Conservation (phyloP, 2,113 vertebrate species). For the Saguinus imperator region DNA sequence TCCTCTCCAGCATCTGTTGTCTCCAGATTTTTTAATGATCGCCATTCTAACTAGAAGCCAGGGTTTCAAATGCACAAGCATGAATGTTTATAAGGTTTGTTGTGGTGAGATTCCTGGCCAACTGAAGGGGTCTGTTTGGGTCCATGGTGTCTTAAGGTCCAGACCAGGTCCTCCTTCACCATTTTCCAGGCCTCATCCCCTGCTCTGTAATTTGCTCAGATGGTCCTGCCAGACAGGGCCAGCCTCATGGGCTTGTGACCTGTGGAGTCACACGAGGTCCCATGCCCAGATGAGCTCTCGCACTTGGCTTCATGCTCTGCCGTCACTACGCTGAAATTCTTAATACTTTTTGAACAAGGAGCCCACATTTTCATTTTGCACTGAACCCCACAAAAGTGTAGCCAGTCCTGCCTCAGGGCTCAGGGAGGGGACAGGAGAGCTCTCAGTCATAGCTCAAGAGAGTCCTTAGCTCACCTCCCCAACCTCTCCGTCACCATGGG, state of each 20-base stretch:
- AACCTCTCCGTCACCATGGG: too few relatives aligned
- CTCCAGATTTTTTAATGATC: too few relatives aligned
- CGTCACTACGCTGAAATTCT: neutral
- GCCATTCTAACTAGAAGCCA: neutral
- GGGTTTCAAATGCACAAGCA: neutral
- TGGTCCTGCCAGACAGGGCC: neutral
- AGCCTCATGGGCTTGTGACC: neutral
- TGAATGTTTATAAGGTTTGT: neutral
- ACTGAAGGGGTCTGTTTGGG: neutral
- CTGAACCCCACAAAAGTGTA: neutral
- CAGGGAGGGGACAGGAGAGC: neutral
- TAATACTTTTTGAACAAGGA: neutral
- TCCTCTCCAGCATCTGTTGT: too few relatives aligned
- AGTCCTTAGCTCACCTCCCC: neutral
- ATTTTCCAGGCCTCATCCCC: neutral
- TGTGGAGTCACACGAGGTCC: neutral
- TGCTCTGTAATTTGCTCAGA: neutral
- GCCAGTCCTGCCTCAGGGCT: neutral
- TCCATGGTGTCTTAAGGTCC: neutral
- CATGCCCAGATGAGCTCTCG: neutral
- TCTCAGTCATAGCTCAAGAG: fast-evolving
- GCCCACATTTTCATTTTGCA: neutral
- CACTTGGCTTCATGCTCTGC: neutral
- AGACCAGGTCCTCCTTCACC: neutral
- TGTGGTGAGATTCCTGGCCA: neutral